These are phyloP conservation scores for Cetonia aurata DNA, from an alignment of 2,888 invertebrate genomes.

Conservation along the genomic window DNA sequence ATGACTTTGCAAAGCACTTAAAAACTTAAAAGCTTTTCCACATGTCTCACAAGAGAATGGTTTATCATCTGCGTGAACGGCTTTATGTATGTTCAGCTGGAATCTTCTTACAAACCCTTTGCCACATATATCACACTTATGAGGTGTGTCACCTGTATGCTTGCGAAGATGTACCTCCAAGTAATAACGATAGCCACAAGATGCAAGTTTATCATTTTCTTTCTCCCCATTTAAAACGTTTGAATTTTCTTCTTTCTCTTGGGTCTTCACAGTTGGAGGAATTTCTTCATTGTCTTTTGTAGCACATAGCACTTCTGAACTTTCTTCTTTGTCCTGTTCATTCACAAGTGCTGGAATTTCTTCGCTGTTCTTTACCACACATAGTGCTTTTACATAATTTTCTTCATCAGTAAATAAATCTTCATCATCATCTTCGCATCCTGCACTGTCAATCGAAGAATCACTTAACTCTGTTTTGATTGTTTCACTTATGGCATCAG, in stretches of 20 bases:
- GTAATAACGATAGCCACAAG: constrained; percentile 22
- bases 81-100: constrained; percentile 11
- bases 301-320: too few species aligned
- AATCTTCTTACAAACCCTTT: constrained; percentile 12
- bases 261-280: neutral
- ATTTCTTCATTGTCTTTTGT: neutral
- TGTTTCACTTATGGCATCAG: too few species aligned
- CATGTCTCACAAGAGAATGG: constrained; percentile 14
- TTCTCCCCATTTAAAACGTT: too few species aligned
- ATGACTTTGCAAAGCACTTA: neutral
- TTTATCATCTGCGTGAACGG: constrained; percentile 6
- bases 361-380: too few species aligned
- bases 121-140: constrained; percentile 13
- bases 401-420: neutral
- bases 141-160: constrained; percentile 8
- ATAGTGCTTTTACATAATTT: neutral
- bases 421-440: too few species aligned
- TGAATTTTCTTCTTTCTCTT: neutral
- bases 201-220: too few species aligned
- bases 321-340: too few species aligned
- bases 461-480: too few species aligned
- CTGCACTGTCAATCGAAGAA: too few species aligned
- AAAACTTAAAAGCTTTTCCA: constrained; percentile 2
- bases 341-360: too few species aligned
- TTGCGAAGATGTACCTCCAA: constrained; percentile 2